Base-by-base conservation (phyloP, 2,113 vertebrate genomes). In the Petrocephalus microphthalmus region DNA sequence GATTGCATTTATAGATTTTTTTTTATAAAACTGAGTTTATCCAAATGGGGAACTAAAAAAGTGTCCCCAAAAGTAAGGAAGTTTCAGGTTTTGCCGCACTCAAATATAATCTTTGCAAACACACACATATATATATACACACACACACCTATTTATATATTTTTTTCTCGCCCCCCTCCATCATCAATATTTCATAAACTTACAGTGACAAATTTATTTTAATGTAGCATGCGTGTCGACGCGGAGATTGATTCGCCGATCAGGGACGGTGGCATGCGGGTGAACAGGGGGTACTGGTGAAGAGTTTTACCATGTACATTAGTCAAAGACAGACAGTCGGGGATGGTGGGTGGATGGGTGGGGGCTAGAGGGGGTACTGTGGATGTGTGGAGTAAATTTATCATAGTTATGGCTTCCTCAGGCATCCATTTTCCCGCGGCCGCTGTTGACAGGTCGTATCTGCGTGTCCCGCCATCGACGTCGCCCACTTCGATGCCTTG, bases 391-490 rank as follows among this genome's bases (percentile, higher is more conserved):
- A 95, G 95, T 92, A 91, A 97, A 98, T 99, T 98, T 98, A 97
- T 99, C 97, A 98, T 98, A 96, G 96, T 98, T 98, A 98, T 96
- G 96, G 97, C 96, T 98, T 98, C 96, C 96, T 96, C 88, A 93
- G 92, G 95, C 97, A 96, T 98, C 97, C 97, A 96, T 98, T 98
- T 97, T 97, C 96, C 96, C 94, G 94, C 92, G 94, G 94, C 93
- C 3, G 60, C 90, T 95, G 95, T 94, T 96, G 96, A 97, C 96
- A 97, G 97, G 95, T 90, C 92, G 92, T 96, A 96, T 96, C 95
- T 95, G 95, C 95, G 96, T 94, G 94, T 93, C 92, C 89, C 92
- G 94, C 87, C 91, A 96, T 97, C 97, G 97, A 97, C 96, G 96
- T 42, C 13, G 7, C 87, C 90, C 89, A 90, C 81, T 90, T 91